phyloP scores from a whole-genome alignment of 37 sponge, comb jelly and placozoan species.

The Bolinopsis microptera region DNA sequence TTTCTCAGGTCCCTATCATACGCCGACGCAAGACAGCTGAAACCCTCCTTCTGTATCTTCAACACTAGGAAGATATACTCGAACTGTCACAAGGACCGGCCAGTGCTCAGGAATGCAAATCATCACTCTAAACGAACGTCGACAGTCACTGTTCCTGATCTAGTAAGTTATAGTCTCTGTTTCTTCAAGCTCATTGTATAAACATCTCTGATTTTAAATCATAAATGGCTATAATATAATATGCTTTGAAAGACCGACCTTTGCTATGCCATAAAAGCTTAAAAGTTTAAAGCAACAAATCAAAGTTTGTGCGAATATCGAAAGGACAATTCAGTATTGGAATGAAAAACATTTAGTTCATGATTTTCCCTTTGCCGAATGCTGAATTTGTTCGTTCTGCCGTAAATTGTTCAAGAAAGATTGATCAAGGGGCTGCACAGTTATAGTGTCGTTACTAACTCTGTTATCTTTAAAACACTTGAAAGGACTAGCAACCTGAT shows the following conservation, averaged over 20 bases:
- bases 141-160: neutral
- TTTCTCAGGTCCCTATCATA: slow-evolving; percentile 58
- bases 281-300: too few species aligned
- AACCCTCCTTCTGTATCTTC: slow-evolving; percentile 7
- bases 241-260: too few species aligned
- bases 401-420: neutral
- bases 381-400: neutral
- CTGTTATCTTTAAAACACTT: neutral
- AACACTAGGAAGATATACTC: neutral
- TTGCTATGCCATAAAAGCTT: too few species aligned
- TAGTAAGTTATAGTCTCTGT: slow-evolving; percentile 20
- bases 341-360: too few species aligned
- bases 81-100: neutral
- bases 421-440: neutral
- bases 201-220: too few species aligned
- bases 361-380: too few species aligned
- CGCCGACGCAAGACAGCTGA: slow-evolving; percentile 48
- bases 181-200: too few species aligned
- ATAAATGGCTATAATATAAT: too few species aligned
- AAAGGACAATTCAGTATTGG: too few species aligned
- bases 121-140: neutral
- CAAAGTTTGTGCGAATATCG: too few species aligned
- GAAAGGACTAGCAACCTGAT: too few species aligned
- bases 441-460: neutral
- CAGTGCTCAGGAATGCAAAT: neutral